A percentile compares a stretch with the other conserved stretches of the same genome.
Evolutionary conservation across 2,797 vertebrate genomes (phyloP).

Genomic region (Xenentodon cancila): DNA sequence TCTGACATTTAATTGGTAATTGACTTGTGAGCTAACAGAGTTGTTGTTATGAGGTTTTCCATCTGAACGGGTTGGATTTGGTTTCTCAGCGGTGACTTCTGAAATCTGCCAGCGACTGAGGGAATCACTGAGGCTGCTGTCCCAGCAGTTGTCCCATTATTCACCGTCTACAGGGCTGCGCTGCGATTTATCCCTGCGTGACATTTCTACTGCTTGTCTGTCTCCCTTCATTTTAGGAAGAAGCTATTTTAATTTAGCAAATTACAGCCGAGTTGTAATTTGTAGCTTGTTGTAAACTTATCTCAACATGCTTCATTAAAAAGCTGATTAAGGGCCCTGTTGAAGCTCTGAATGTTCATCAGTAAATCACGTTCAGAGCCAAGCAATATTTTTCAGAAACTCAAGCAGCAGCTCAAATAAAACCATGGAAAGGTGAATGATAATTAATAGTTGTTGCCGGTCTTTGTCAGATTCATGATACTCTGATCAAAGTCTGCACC

Average conservation of each 20-base stretch:
- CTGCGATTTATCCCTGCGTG: conserved; percentile 26
- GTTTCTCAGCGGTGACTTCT: conserved; percentile 21
- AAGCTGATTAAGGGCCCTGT: conserved; percentile 5
- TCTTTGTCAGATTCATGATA: too few species aligned
- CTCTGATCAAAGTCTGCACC: too few species aligned
- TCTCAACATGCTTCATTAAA: neutral
- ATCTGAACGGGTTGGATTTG: conserved; percentile 32
- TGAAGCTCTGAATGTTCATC: conserved; percentile 4
- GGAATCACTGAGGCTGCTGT: conserved; percentile 9
- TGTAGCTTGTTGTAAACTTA: neutral
- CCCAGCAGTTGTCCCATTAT: conserved; percentile 42
- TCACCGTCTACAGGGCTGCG: conserved; percentile 15
- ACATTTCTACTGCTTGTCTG: conserved; percentile 19
- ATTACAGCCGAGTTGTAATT: conserved; percentile 12
- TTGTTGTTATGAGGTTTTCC: conserved; percentile 22
- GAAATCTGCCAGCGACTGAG: conserved; percentile 8
- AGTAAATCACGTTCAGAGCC: neutral
- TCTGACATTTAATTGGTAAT: conserved; percentile 37
- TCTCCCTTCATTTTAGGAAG: conserved; percentile 10
- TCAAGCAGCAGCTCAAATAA: neutral
- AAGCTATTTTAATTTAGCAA: conserved; percentile 16
- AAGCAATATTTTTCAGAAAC: conserved; percentile 1
- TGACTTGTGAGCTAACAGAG: conserved; percentile 38
- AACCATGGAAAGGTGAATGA: too few species aligned
- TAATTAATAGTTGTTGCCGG: too few species aligned